These are phyloP conservation scores for Tenualosa ilisha DNA, from an alignment of 2,797 vertebrate genomes.

Conservation along the genomic window DNA sequence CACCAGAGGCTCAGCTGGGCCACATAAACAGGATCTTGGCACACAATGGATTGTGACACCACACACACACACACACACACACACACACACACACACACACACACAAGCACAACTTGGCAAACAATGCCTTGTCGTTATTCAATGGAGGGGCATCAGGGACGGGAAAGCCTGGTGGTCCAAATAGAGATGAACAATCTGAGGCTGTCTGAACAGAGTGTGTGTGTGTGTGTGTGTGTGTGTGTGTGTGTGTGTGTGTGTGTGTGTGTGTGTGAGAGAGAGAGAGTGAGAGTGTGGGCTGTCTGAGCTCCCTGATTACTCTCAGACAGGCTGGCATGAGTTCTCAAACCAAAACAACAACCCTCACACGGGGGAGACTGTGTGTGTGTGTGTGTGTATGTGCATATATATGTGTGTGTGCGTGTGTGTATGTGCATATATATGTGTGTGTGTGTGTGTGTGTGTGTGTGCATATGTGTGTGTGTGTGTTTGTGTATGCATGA, in stretches of 20 bases:
- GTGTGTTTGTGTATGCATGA: neutral
- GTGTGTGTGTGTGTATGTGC: neutral
- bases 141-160: conserved; percentile 2
- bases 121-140: neutral
- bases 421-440: neutral
- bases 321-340: neutral
- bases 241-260: too few species aligned
- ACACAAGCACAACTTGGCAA: neutral
- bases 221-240: too few species aligned
- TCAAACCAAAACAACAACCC: neutral
- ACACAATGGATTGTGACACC: neutral
- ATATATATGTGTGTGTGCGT: neutral
- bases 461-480: too few species aligned
- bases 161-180: neutral
- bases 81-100: too few species aligned
- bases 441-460: too few species aligned
- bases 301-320: neutral
- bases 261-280: too few species aligned
- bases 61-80: neutral
- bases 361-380: neutral
- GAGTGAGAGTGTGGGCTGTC: neutral
- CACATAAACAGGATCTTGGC: conserved; percentile 2
- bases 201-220: neutral
- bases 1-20: neutral
- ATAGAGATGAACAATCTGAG: neutral